Evolutionary conservation across 2,113 vertebrate species (phyloP).

Genomic region (Oryzias curvinotus): DNA sequence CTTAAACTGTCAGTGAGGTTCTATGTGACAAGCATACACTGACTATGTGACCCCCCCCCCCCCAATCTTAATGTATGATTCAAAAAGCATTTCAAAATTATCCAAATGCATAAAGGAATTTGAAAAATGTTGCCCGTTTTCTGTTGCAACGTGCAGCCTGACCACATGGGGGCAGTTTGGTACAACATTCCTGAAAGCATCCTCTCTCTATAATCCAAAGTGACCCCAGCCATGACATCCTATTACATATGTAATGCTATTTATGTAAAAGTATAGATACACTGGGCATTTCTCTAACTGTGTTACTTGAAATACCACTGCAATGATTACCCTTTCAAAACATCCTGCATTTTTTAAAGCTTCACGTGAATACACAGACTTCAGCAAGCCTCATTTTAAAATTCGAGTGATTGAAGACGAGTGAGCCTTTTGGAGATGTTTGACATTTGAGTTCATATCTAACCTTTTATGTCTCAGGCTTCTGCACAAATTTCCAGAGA

Average conservation of each 20-base stretch:
- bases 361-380: conserved; percentile 42
- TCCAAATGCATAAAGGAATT: not conserved
- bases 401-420: conserved; percentile 12
- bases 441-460: conserved; percentile 50
- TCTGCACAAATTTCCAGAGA: conserved; percentile 1
- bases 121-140: not conserved
- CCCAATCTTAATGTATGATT: not conserved
- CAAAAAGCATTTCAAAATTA: not conserved
- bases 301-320: conserved; percentile 69
- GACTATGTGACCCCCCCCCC: too few relatives aligned
- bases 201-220: conserved; percentile 58
- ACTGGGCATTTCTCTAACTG: conserved; percentile 59
- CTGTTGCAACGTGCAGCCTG: conserved; percentile 11
- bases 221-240: conserved; percentile 70
- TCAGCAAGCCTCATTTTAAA: conserved; percentile 35
- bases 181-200: conserved; percentile 33
- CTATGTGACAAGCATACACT: too few relatives aligned
- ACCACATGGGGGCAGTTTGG: conserved; percentile 67
- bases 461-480: conserved; percentile 11
- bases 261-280: conserved; percentile 57
- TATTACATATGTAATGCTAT: conserved; percentile 61
- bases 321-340: conserved; percentile 65
- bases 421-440: conserved; percentile 20
- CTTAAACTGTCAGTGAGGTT: not conserved
- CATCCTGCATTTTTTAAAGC: conserved; percentile 29